A percentile compares a stretch with the other conserved stretches of the same genome.
phyloP scores from a whole-genome alignment of 2,888 invertebrate genomes.

The Blastobasis lacticolella region DNA sequence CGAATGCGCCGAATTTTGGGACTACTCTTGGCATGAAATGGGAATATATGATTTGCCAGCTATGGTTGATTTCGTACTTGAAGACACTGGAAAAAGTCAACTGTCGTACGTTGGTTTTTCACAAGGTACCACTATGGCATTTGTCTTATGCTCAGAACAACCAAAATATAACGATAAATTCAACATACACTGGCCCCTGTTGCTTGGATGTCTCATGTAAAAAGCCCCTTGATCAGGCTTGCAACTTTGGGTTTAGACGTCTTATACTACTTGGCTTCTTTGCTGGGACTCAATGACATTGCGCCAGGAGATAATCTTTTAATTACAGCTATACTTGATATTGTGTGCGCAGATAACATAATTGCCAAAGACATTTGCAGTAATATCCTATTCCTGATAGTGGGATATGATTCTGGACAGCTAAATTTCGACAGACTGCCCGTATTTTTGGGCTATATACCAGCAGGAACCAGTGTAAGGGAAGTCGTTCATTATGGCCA shows the following conservation, averaged over 20 bases:
- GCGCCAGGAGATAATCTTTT: not conserved
- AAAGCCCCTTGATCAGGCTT: conserved; percentile 21
- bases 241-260: not conserved
- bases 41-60: conserved; percentile 82
- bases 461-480: conserved; percentile 45
- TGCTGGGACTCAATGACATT: not conserved
- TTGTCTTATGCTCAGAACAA: conserved; percentile 71
- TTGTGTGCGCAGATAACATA: not conserved
- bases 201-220: conserved; percentile 66
- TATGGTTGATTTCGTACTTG: conserved; percentile 78
- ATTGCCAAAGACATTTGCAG: not conserved
- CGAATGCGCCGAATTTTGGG: conserved; percentile 60
- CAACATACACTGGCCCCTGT: conserved; percentile 75
- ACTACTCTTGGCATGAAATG: conserved; percentile 84
- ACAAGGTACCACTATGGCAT: conserved; percentile 78
- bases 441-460: conserved; percentile 42
- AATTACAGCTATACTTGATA: not conserved
- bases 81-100: conserved; percentile 60
- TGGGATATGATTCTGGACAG: not conserved
- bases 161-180: conserved; percentile 77
- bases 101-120: conserved; percentile 84
- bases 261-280: not conserved
- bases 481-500: conserved; percentile 50
- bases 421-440: not conserved
- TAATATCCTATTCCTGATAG: not conserved